Base-by-base conservation (phyloP, 2,797 vertebrate genomes). In the Miichthys miiuy region DNA sequence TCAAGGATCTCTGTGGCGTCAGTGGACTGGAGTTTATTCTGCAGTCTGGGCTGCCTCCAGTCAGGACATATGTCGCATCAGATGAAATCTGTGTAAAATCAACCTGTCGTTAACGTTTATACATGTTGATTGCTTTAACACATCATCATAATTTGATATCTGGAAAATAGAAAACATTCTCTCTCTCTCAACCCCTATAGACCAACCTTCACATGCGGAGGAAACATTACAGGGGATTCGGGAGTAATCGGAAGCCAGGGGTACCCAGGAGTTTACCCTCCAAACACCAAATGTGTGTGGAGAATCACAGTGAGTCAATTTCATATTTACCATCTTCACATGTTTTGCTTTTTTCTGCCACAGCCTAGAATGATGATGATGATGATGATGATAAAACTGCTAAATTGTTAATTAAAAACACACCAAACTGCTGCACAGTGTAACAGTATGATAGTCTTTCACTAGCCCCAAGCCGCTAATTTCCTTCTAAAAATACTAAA, bases 281-380 rank as follows among this genome's bases (percentile, higher is more conserved):
- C 98, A 74, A 99, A 99, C 87, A 99, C 96, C 93, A 99, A 98
- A 93, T 99, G 98, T 88, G 96, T 98, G 79, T 99, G 98, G 98
- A 98, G 96, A 93, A 97, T 99, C 92, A 99, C 97, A 93, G 98
- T 99, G 96, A 97, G 97, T 93, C 72, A 38, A 2, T 9, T 38
- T 77, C 38, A 6, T 70, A 68, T 58, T 6, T 38, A 38, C 34
- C 34, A 47, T 55, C 23, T 75, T 68, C 17, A 25, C 21, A 5
- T 63, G 13, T 51, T 63, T 71, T 81, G 6, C 51, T 69, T 70
- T 70, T 30, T 38, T n/a, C 3, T 27, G 5, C 16, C 44, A 58
- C 1, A 52, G 17, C 13, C n/a, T 18, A 13, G 34, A 20, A 57
- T 41, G 21, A 55, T 7, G 16, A 66, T 7, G 10, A 56, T 41